phyloP scores from a whole-genome alignment of 2,888 invertebrate species.

The Selenia dentaria region DNA sequence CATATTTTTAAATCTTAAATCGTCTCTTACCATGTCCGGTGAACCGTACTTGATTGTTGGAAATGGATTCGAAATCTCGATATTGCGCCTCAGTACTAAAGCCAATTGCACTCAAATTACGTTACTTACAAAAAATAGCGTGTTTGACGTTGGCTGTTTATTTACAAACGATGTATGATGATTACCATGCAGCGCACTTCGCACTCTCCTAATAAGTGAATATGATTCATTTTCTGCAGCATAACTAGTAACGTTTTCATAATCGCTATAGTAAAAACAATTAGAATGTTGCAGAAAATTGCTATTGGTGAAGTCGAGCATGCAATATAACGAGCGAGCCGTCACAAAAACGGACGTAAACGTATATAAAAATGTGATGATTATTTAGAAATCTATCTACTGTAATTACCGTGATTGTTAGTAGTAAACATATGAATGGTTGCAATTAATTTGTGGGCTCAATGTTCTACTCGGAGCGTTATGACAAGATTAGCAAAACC shows the following conservation, averaged over 20 bases:
- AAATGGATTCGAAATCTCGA: slow-evolving; percentile 10
- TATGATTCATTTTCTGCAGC: slow-evolving; percentile 50
- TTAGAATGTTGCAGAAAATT: slow-evolving; percentile 49
- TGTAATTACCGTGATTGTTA: slow-evolving; percentile 62
- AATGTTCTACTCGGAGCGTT: slow-evolving; percentile 79
- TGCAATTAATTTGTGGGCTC: slow-evolving; percentile 74
- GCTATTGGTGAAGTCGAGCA: slow-evolving; percentile 51
- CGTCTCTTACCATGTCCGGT: slow-evolving; percentile 26
- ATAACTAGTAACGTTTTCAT: slow-evolving; percentile 39
- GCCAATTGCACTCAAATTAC: slow-evolving; percentile 37
- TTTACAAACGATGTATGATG: slow-evolving; percentile 38
- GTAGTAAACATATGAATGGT: slow-evolving; percentile 53
- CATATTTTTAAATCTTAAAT: slow-evolving; percentile 5
- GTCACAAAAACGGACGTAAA: slow-evolving; percentile 55
- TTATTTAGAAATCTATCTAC: slow-evolving; percentile 51
- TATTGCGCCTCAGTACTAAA: slow-evolving; percentile 26
- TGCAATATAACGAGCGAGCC: slow-evolving; percentile 48
- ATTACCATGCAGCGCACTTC: slow-evolving; percentile 45
- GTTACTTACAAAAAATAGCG: slow-evolving; percentile 44
- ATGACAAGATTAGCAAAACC: slow-evolving; percentile 60
- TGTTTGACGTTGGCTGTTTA: slow-evolving; percentile 44
- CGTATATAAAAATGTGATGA: slow-evolving; percentile 47
- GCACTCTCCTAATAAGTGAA: slow-evolving; percentile 39
- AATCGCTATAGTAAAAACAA: slow-evolving; percentile 31
- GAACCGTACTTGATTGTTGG: slow-evolving; percentile 8